Base-by-base conservation (phyloP, 2,888 invertebrate species). In the Andrena marginata region DNA sequence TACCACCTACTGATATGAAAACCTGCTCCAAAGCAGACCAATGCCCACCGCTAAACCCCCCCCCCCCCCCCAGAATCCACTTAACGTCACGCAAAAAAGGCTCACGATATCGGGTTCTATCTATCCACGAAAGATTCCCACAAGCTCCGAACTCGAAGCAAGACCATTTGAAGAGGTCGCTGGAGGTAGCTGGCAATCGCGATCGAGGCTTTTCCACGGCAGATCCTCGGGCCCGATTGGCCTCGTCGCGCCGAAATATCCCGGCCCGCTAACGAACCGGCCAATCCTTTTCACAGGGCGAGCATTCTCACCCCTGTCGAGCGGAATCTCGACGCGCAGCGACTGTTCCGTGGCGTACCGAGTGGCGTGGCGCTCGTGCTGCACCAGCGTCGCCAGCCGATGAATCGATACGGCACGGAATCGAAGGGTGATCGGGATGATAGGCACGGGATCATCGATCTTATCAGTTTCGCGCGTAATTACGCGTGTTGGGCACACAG, bases 381-480 rank as follows among this genome's bases (percentile, higher is more conserved):
- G 59, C 64, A 26, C 59, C 63, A 35, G n/a, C 26, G 68, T 35
- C n/a, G 42, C 49, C 62, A 4, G 16, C 56, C 89, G 93, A 93
- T 93, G 89, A 86, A 88, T 92, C 90, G 93, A 93, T 93, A 93
- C 85, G 91, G 93, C 93, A 93, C 85, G 83, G 84, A 85, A 87
- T 88, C 90, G 90, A 89, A 90, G 92, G 92, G 91, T 90, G 93
- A 93, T 93, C 90, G 81, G 68, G 60, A 83, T 88, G 93, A 93
- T 93, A 93, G 89, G 87, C 84, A 70, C 71, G 79, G 85, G 86
- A 90, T 91, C 89, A 90, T 90, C 89, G 92, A 92, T 93, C 90
- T 85, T 94, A 94, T 94, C 94, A 92, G 90, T 93, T 93, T 93
- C 89, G 87, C 92, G 90, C 93, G 93, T 93, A 94, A 94, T 94